Conservation (phyloP, 2,888 invertebrate species). For the Tachystola acroxantha region DNA sequence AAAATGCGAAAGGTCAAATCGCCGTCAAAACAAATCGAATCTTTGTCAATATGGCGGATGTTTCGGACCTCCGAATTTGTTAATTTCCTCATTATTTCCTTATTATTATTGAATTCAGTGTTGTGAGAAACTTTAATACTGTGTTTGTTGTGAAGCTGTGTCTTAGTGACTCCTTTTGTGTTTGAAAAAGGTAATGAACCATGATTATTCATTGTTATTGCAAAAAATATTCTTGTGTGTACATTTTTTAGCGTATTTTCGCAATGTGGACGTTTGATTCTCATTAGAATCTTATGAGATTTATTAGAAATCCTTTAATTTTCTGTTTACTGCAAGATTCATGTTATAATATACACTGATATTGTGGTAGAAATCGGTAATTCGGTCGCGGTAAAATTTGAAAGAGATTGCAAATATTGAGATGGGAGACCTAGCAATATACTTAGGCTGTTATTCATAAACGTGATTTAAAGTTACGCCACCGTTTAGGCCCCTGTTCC, state of each 20-base stretch:
- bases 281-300: conserved; percentile 20
- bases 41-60: conserved; percentile 68
- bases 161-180: background rate
- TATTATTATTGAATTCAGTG: conserved; percentile 17
- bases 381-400: too few species aligned
- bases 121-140: conserved; percentile 5
- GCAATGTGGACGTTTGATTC: conserved; percentile 14
- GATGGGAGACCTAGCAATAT: too few species aligned
- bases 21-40: conserved; percentile 77
- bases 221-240: conserved; percentile 1
- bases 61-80: conserved; percentile 40
- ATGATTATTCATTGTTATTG: conserved; percentile 2
- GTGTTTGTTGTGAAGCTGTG: background rate
- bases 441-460: too few species aligned
- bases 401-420: too few species aligned
- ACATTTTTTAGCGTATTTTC: background rate
- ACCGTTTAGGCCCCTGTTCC: too few species aligned
- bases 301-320: background rate
- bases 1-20: conserved; percentile 68
- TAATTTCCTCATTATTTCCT: conserved; percentile 24
- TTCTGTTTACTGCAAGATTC: too few species aligned
- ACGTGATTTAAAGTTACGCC: too few species aligned
- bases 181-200: background rate
- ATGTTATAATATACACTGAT: too few species aligned
- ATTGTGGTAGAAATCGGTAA: too few species aligned